Base-by-base conservation (phyloP, 1,140 invertebrate genomes). In the Asobara japonica region DNA sequence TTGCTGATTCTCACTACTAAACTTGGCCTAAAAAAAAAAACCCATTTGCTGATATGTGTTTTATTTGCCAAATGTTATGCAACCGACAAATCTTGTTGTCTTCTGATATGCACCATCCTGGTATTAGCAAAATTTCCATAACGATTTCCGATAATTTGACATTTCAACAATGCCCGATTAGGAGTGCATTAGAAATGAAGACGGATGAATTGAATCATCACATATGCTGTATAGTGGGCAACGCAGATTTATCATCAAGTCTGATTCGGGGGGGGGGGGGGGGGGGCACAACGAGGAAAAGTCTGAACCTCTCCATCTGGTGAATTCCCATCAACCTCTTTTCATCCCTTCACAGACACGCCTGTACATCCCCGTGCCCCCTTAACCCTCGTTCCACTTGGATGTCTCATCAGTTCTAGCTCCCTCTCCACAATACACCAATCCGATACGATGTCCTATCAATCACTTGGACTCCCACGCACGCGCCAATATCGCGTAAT, bases 231-330 rank as follows among this genome's bases (percentile, higher is more conserved):
- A 68, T 60, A n/a, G n/a, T n/a, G n/a, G 36, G 56, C n/a, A 20
- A 51, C 20, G 16, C 51, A 56, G 56, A 36, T 69, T 68, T 51
- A 61, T 61, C 11, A 33, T 22, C 60, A 69, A 6, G 60, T 62
- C 60, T 62, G 60, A 62, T 62, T 56, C 18, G 51, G 25, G 18
- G 18, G 10, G 18, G 25, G 25, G 18, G 51, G 8, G 51, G 13
- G 18, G 18, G 41, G n/a, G 7, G 41, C n/a, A n/a, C n/a, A 16
- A 5, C n/a, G 22, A 56, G 51, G 22, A 56, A 56, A 13, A 56
- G 18, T 56, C 22, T 56, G 25, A 22, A 10, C 1, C 13, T 56
- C 29, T 62, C 25, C 60, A 62, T 31, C 30, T 62, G 60, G 22
- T 30, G 27, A 16, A 62, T 62, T 62, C 60, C 60, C 60, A 62